Percentiles rank a stretch among this genome's conserved stretches.
Evolutionary conservation across 2,888 invertebrate species (phyloP).

Genomic region (Drosophila merina): DNA sequence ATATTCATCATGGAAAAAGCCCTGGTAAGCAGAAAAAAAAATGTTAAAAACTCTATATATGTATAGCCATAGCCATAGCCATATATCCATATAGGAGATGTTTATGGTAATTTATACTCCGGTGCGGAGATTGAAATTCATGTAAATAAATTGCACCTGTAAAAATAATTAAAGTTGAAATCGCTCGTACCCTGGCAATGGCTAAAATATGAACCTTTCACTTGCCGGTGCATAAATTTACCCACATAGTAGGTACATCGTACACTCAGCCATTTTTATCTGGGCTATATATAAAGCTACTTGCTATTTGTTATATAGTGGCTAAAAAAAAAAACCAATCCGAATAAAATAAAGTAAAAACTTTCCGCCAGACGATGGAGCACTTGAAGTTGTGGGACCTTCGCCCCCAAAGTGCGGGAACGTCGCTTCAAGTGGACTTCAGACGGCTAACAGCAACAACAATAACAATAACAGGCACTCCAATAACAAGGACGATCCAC

Average conservation of each 20-base stretch:
- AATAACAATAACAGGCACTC: constrained; percentile 1
- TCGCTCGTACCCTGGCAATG: constrained; percentile 26
- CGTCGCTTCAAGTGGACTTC: constrained; percentile 64
- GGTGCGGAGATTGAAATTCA: constrained; percentile 40
- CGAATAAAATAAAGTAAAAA: constrained; percentile 42
- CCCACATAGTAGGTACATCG: constrained; percentile 1
- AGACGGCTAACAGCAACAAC: constrained; percentile 25
- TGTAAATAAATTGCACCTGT: constrained; percentile 49
- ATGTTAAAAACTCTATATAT: constrained; percentile 12
- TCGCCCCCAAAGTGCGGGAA: constrained; percentile 48
- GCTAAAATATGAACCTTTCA: constrained; percentile 48
- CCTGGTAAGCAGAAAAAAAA: constrained; percentile 23
- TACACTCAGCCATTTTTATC: constrained; percentile 27
- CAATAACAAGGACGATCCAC: constrained; percentile 50
- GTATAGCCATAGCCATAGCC: background rate
- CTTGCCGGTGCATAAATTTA: constrained; percentile 48
- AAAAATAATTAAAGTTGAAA: constrained; percentile 61
- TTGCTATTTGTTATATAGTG: constrained; percentile 50
- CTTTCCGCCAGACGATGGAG: constrained; percentile 62
- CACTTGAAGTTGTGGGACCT: constrained; percentile 54
- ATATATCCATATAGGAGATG: constrained; percentile 39
- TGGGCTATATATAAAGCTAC: constrained; percentile 45
- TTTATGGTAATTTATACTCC: constrained; percentile 52
- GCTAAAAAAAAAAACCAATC: constrained; percentile 19
- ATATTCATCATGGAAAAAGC: constrained; percentile 58